Evolutionary conservation across 92 coral and sea anemone species (phyloP).

Genomic region (Pocillopora grandis): DNA sequence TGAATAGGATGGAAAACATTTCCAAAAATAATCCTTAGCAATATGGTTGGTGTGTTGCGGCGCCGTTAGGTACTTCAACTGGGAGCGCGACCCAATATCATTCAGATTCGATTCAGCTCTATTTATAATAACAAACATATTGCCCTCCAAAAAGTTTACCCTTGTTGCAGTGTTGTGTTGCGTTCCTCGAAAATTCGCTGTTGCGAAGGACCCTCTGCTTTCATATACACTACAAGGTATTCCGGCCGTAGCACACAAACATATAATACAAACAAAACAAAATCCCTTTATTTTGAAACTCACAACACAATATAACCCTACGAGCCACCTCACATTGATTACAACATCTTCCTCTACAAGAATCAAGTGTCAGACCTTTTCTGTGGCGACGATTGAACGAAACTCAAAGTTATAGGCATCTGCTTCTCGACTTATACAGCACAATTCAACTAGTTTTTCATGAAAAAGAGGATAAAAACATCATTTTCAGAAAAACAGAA

Average conservation of each 20-base stretch:
- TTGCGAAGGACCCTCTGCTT: conserved; percentile 6
- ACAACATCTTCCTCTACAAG: no score
- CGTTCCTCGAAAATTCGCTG: background rate
- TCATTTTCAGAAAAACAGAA: no score
- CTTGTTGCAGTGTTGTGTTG: background rate
- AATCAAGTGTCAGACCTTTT: no score
- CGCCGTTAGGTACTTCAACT: background rate
- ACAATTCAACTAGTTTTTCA: no score
- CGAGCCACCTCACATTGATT: no score
- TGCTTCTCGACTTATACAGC: no score
- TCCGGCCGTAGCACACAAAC: background rate
- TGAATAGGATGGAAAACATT: background rate
- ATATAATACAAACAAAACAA: background rate
- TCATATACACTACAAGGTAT: background rate
- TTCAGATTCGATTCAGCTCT: background rate
- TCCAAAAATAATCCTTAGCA: background rate
- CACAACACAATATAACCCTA: no score
- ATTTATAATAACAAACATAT: conserved; percentile 1
- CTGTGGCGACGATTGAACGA: no score
- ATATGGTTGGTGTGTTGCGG: background rate
- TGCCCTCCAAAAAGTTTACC: background rate
- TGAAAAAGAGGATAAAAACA: no score
- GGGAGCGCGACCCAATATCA: background rate
- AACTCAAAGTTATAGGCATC: no score
- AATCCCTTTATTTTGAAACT: no score